Evolutionary conservation across 2,888 invertebrate species (phyloP).

Genomic region (Sminthurinus aureus): DNA sequence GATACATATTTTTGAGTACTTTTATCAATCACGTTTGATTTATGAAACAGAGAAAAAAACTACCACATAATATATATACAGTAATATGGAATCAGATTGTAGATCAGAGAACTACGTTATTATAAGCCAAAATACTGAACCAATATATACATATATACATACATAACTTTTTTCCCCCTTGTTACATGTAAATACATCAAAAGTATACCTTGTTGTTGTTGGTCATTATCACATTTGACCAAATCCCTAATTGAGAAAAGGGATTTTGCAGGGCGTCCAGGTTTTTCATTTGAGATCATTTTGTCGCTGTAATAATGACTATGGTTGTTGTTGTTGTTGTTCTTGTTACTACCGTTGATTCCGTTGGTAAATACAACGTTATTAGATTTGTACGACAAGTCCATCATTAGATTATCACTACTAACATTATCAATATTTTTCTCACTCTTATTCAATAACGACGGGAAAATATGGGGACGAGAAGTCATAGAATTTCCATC

Average conservation of each 20-base stretch:
- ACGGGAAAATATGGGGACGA: no score
- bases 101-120: no score
- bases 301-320: slow-evolving; percentile 44
- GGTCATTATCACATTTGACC: slow-evolving; percentile 59
- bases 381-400: slow-evolving; percentile 57
- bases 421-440: slow-evolving; percentile 2
- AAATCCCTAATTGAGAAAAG: slow-evolving; percentile 59
- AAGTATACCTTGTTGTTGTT: slow-evolving; percentile 47
- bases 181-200: not conserved
- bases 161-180: no score
- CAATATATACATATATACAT: no score
- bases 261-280: slow-evolving; percentile 56
- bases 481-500: not conserved
- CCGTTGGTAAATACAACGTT: slow-evolving; percentile 29
- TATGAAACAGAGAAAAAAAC: no score
- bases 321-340: no score
- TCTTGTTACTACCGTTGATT: slow-evolving; percentile 19
- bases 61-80: no score
- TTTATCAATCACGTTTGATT: no score
- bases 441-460: not conserved
- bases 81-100: no score
- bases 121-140: no score
- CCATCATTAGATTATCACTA: slow-evolving; percentile 52
- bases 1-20: no score
- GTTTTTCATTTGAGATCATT: slow-evolving; percentile 57